Evolutionary conservation across 1,140 invertebrate genomes (phyloP).

Genomic region (Magallana ariakensis): DNA sequence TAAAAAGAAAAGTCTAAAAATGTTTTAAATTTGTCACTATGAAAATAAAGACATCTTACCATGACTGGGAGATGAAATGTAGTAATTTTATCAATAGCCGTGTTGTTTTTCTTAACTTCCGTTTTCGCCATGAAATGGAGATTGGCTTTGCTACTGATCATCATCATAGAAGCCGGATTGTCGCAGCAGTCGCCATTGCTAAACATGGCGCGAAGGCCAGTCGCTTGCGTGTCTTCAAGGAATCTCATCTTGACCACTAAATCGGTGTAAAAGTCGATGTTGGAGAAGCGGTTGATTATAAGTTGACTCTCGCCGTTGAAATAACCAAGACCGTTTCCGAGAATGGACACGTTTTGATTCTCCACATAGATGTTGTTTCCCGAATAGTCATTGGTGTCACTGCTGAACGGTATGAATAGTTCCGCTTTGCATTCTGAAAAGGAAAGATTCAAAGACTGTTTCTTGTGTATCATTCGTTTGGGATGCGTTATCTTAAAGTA

Average conservation of each 20-base stretch:
- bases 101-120: not conserved
- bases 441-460: not conserved
- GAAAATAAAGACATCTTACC: conserved; percentile 38
- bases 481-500: too few species aligned
- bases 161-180: conserved; percentile 34
- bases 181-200: conserved; percentile 56
- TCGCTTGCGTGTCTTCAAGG: not conserved
- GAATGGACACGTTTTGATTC: conserved; percentile 23
- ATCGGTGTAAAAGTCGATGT: conserved; percentile 37
- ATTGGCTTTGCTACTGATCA: conserved; percentile 45
- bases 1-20: too few species aligned
- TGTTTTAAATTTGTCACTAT: too few species aligned
- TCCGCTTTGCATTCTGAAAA: conserved; percentile 46
- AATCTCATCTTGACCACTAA: conserved; percentile 43
- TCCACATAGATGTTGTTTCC: conserved; percentile 35
- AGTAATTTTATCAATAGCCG: not conserved
- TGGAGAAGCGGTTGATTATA: conserved; percentile 25
- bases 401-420: conserved; percentile 43
- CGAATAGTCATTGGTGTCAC: conserved; percentile 32
- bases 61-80: conserved; percentile 45
- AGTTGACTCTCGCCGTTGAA: conserved; percentile 22
- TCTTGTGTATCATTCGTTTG: too few species aligned
- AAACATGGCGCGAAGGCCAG: conserved; percentile 22
- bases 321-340: conserved; percentile 38
- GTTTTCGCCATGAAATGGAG: conserved; percentile 52